phyloP scores from a whole-genome alignment of 2,888 invertebrate genomes.

The Eucriotettix oculatus region DNA sequence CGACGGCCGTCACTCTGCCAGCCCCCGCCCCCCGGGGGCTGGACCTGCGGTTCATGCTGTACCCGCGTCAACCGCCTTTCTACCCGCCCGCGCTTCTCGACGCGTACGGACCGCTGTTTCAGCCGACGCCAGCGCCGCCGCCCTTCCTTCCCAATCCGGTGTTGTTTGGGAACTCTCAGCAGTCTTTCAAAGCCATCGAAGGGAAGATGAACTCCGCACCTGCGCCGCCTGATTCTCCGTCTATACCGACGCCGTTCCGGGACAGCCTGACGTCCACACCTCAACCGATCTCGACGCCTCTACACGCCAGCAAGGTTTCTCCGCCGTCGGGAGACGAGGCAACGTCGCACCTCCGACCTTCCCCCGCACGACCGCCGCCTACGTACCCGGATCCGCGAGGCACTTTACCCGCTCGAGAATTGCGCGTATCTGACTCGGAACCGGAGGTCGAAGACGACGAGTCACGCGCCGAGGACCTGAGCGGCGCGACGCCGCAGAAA shows the following conservation, averaged over 20 bases:
- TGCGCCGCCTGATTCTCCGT: no score
- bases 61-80: slow-evolving; percentile 34
- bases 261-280: no score
- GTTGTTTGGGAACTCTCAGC: slow-evolving; percentile 27
- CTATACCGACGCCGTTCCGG: no score
- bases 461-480: not conserved
- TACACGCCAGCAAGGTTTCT: slow-evolving; percentile 30
- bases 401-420: not conserved
- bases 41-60: slow-evolving; percentile 46
- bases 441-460: slow-evolving; percentile 11
- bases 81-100: slow-evolving; percentile 35
- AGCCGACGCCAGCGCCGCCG: slow-evolving; percentile 22
- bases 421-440: slow-evolving; percentile 14
- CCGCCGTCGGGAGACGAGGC: slow-evolving; percentile 51
- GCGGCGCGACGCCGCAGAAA: not conserved
- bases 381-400: slow-evolving; percentile 21
- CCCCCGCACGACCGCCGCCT: slow-evolving; percentile 41
- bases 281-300: no score
- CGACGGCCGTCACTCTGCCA: slow-evolving; percentile 23
- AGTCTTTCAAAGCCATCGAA: no score
- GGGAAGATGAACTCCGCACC: no score
- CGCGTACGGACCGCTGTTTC: slow-evolving; percentile 15
- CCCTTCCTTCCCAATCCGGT: slow-evolving; percentile 43
- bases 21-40: slow-evolving; percentile 21
- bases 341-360: slow-evolving; percentile 41